Evolutionary conservation across 1,140 invertebrate genomes (phyloP), one percentile per base, ranked within the genome.

Genomic region (Caenorhabditis brenneri): DNA sequence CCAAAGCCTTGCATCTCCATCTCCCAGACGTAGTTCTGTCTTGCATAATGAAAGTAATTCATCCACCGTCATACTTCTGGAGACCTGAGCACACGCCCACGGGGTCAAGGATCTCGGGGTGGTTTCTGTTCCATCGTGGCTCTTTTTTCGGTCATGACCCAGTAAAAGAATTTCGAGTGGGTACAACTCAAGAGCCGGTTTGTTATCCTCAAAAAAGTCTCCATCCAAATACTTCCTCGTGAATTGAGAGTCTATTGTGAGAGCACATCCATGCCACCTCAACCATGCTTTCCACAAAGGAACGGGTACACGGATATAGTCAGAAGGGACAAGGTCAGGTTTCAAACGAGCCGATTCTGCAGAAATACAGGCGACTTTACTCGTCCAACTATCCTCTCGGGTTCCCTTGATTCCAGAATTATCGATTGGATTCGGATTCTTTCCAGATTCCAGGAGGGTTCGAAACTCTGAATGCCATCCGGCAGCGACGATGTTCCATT

Each of bases 11-110:
- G 49, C 51, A 48, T 83, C 82, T 19, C 49, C 65, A 48, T 83
- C 82, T 6, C 42, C 65, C 1, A 83, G 27, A 29, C 82, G 29
- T n/a, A 83, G 82, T 19, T 83, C 65, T 27, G 31, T 79, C 22
- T 83, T 83, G 29, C 82, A 83, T 6, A 83, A 33, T 0, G 27
- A n/a, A 1, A 83, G 74, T 9, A 83, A 22, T 46, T 79, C 74
- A 46, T 79, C 48, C 6, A 83, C 42, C 24, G 82, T 83, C 69
- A 79, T 83, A 39, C 82, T 83, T 31, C 82, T 24, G 6, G 82
- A 83, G 16, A 83, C 81, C 31, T 83, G 82, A n/a, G 82, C 82
- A 83, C 82, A 83, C 10, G 82, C 82, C 82, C 82, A 83, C 19
- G 82, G 74, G 5, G 69, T 46, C 22, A 80, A 36, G 16, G 60